phyloP scores from a whole-genome alignment of 1,140 invertebrate species.

The Zaprionus davidi region DNA sequence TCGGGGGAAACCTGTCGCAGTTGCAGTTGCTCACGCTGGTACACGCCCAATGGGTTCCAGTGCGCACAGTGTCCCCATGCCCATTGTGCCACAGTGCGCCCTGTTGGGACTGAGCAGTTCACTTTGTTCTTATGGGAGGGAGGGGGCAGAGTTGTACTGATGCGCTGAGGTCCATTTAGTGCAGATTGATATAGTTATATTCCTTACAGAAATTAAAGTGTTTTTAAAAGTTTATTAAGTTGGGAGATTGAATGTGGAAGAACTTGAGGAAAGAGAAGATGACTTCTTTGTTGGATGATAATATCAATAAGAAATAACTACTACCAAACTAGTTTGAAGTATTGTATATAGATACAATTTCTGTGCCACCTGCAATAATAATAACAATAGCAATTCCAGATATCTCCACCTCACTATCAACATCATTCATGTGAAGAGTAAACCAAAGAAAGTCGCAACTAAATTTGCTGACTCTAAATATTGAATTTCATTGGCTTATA shows the following conservation, averaged over 20 bases:
- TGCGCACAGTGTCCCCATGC: conserved; percentile 44
- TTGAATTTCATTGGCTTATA: no score
- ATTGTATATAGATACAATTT: background rate
- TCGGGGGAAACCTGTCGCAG: conserved; percentile 61
- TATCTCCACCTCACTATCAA: background rate
- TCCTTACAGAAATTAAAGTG: background rate
- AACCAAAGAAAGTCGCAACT: no score
- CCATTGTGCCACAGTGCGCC: conserved; percentile 4
- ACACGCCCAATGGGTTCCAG: conserved; percentile 41
- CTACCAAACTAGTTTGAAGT: no score
- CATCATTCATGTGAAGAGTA: no score
- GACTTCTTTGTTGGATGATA: no score
- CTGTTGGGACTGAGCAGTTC: background rate
- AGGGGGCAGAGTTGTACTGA: background rate
- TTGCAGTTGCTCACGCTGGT: conserved; percentile 26
- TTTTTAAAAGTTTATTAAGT: background rate
- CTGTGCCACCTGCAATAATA: background rate
- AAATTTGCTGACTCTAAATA: no score
- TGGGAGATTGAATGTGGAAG: background rate
- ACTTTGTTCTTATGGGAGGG: background rate
- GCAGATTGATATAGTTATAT: no score
- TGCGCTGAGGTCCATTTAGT: no score
- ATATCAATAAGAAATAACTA: no score
- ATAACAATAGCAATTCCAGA: background rate
- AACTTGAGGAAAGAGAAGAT: background rate